Conservation (phyloP, 1,140 invertebrate species). For the Tigriopus japonicus region DNA sequence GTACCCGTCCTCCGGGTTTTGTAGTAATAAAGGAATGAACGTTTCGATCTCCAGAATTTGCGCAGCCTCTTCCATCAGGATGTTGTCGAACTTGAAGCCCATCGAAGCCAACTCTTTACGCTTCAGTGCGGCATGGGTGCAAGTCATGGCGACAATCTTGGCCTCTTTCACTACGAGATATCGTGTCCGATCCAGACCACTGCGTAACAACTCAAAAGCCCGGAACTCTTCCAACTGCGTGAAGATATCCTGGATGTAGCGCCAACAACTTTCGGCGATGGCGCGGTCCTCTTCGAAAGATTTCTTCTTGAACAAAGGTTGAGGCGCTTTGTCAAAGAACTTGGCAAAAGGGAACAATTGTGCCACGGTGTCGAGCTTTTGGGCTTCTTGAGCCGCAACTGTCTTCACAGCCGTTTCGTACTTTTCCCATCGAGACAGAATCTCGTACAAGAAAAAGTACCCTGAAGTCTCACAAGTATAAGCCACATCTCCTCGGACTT, state of each 20-base stretch:
- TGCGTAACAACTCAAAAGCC: constrained; percentile 81
- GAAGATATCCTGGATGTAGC: constrained; percentile 88
- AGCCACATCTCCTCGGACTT: constrained; percentile 70
- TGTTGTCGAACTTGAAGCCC: constrained; percentile 95
- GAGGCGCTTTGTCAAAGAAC: constrained; percentile 78
- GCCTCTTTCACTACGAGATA: constrained; percentile 96
- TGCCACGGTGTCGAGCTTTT: constrained; percentile 25
- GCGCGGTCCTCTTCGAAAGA: constrained; percentile 69
- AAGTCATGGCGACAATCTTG: constrained; percentile 99
- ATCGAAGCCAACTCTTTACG: constrained; percentile 86
- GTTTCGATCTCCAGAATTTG: constrained; percentile 99
- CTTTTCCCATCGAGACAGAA: constrained; percentile 75
- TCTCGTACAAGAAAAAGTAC: constrained; percentile 69
- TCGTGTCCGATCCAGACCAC: constrained; percentile 81
- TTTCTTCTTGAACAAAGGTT: constrained; percentile 67
- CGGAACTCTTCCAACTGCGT: constrained; percentile 92
- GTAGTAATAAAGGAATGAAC: constrained; percentile 89
- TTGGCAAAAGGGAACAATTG: constrained; percentile 78
- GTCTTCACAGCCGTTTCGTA: constrained; percentile 43
- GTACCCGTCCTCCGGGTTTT: constrained; percentile 88
- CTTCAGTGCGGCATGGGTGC: constrained; percentile 95
- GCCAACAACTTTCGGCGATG: constrained; percentile 73
- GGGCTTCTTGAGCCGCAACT: constrained; percentile 25
- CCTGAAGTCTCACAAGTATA: constrained; percentile 98
- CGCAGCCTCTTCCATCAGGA: constrained; percentile 96